Percentiles rank a stretch among this genome's conserved stretches.
Evolutionary conservation across 2,113 vertebrate genomes (phyloP).

Genomic region (Tragelaphus scriptus): DNA sequence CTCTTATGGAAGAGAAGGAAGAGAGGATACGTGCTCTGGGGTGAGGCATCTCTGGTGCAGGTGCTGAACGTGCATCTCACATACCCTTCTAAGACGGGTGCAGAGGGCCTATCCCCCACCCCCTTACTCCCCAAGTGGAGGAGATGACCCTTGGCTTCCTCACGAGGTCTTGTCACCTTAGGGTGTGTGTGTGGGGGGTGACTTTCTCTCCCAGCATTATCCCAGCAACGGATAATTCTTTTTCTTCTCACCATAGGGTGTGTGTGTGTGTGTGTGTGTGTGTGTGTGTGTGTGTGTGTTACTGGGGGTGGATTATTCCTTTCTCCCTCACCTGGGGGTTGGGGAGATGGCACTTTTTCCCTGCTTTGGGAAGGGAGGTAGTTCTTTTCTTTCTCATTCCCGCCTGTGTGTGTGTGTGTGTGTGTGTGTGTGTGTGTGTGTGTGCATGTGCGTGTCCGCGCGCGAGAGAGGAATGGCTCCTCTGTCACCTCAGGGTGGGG

Average conservation of each 20-base stretch:
- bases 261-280: background rate
- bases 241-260: background rate
- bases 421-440: background rate
- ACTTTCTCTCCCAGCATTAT: background rate
- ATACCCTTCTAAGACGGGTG: background rate
- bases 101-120: background rate
- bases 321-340: background rate
- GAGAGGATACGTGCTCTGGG: background rate
- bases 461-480: background rate
- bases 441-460: background rate
- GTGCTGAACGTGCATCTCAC: background rate
- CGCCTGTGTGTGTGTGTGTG: too few relatives aligned
- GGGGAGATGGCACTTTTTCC: background rate
- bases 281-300: background rate
- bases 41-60: background rate
- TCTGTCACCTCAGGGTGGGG: background rate
- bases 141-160: background rate
- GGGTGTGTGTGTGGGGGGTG: background rate
- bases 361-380: background rate
- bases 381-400: background rate
- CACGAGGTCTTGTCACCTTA: background rate
- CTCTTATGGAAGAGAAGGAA: background rate
- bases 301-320: background rate
- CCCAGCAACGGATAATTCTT: background rate
- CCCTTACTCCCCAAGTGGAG: background rate